phyloP scores from a whole-genome alignment of 2,797 vertebrate species.

The Oreonectes daqikongensis region DNA sequence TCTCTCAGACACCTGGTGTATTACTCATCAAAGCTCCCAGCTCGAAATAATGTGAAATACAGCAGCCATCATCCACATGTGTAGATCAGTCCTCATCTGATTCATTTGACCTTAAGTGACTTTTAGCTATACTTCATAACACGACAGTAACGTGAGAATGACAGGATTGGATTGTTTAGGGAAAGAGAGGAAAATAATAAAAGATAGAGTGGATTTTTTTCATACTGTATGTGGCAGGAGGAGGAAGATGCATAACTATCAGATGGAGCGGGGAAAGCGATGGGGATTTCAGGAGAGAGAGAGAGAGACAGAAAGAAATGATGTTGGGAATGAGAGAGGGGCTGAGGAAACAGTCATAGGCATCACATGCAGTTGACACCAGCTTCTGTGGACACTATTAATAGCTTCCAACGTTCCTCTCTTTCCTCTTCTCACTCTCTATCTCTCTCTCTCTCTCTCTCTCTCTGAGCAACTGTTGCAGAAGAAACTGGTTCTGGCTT shows the following conservation, averaged over 20 bases:
- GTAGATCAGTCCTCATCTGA: constrained; percentile 25
- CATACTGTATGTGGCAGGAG: not conserved
- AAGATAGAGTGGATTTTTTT: constrained; percentile 1
- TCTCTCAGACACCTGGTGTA: not conserved
- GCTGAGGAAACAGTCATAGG: constrained; percentile 60
- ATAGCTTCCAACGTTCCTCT: constrained; percentile 51
- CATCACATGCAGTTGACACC: constrained; percentile 66
- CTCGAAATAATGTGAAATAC: constrained; percentile 30
- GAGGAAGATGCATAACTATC: constrained; percentile 5
- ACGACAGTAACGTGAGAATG: constrained; percentile 14
- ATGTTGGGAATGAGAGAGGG: constrained; percentile 45
- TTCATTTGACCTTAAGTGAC: constrained; percentile 39
- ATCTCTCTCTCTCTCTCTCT: not conserved
- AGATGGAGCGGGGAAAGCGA: constrained; percentile 12
- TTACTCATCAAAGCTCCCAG: constrained; percentile 31
- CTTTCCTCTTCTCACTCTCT: constrained; percentile 39
- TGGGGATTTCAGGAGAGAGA: constrained; percentile 15
- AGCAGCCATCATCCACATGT: constrained; percentile 32
- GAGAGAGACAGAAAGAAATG: constrained; percentile 2
- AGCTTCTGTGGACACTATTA: constrained; percentile 56
- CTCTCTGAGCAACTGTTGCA: constrained; percentile 33
- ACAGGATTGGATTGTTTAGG: not conserved
- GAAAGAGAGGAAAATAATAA: not conserved
- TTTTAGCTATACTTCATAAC: constrained; percentile 39
- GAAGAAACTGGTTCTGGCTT: constrained; percentile 41